A percentile compares a stretch with the other conserved stretches of the same genome.
These are phyloP conservation scores for Bos taurus DNA, from an alignment of 2,113 vertebrate species.

Conservation along the genomic window DNA sequence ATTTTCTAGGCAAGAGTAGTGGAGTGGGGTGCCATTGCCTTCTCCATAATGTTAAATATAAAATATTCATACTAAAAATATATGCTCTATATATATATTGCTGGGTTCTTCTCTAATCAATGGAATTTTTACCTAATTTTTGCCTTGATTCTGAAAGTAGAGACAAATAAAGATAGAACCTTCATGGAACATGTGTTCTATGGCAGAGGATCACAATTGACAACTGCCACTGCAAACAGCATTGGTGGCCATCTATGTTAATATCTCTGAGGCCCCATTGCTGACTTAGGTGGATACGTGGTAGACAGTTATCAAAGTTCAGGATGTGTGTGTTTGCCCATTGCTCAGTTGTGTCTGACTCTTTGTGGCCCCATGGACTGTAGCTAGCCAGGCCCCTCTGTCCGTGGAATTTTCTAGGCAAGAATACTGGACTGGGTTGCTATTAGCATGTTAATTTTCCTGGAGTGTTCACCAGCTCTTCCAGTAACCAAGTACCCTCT, in stretches of 20 bases:
- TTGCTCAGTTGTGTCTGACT: neutral
- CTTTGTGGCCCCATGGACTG: neutral
- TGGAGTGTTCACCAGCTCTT: neutral
- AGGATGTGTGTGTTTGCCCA: neutral
- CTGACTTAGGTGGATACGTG: neutral
- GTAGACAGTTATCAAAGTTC: neutral
- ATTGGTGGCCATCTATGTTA: neutral
- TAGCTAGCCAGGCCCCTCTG: neutral
- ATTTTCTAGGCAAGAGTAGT: too few species aligned
- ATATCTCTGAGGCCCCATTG: neutral
- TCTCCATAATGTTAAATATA: neutral
- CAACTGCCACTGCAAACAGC: neutral
- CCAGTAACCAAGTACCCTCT: neutral
- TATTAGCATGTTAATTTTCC: neutral
- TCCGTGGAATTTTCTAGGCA: neutral
- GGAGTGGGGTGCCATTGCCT: too few species aligned
- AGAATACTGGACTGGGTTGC: neutral
- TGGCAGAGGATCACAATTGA: neutral
- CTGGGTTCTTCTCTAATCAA: neutral
- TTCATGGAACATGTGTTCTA: fast-evolving
- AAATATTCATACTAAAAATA: neutral
- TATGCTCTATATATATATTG: neutral
- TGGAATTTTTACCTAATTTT: neutral
- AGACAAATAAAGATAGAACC: neutral
- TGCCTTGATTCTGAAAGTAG: neutral